Conservation (phyloP, 2,113 vertebrate species). For the Odobenus rosmarus region DNA sequence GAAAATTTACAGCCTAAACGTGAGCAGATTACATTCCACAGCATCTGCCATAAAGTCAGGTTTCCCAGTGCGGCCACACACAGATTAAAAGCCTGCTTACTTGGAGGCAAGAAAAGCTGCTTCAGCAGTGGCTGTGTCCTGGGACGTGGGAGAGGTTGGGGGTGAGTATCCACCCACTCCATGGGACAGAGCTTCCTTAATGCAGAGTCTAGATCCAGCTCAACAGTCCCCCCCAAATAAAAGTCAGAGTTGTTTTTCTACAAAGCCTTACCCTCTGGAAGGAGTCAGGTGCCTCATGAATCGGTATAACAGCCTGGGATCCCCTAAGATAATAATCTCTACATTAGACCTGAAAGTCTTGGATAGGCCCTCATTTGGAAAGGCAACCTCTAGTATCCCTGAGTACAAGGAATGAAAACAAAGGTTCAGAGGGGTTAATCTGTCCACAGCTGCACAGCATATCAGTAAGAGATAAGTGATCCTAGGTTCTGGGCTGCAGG, state of each 20-base stretch:
- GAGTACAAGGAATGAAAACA: not conserved
- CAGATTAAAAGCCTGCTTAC: conserved; percentile 27
- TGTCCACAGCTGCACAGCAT: not conserved
- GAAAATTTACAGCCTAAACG: conserved; percentile 53
- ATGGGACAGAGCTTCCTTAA: not conserved
- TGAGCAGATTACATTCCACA: conserved; percentile 38
- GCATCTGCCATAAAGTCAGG: not conserved
- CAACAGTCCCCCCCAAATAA: not conserved
- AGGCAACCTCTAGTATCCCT: not conserved
- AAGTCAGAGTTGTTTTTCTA: not conserved
- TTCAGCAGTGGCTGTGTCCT: not conserved
- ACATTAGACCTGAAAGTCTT: not conserved
- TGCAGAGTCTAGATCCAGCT: not conserved
- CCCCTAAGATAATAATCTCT: not conserved
- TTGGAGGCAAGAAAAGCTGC: conserved; percentile 3
- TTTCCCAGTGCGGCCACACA: not conserved
- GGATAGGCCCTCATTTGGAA: not conserved
- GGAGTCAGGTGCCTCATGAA: not conserved
- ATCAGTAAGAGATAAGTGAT: not conserved
- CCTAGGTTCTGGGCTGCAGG: not conserved
- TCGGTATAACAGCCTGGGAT: not conserved
- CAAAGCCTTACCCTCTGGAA: not conserved
- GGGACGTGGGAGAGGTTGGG: not conserved
- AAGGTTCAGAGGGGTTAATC: not conserved
- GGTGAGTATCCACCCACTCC: not conserved